Base-by-base conservation (phyloP, 2,888 invertebrate species). In the Parochlus steinenii region DNA sequence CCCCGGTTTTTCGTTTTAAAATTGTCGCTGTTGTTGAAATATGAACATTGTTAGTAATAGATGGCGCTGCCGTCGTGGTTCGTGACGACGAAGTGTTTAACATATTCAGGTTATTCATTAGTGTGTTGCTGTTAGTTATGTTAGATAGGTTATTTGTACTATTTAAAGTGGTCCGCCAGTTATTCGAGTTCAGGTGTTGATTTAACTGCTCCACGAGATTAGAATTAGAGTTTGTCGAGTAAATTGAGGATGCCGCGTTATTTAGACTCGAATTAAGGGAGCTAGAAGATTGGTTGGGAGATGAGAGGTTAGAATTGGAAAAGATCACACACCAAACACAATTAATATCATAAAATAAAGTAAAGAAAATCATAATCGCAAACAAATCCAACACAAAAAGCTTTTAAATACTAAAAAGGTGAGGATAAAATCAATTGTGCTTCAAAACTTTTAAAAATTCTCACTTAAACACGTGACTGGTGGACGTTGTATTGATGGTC, bases 1-100 rank as follows among this genome's bases (percentile, higher is more conserved):
- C 74, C 43, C 75, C 75, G 44, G 69, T 68, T 49, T 62, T 59
- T 48, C 53, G 57, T 50, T 59, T 58, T 42, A 39, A 43, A 36
- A 44, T 44, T 39, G 46, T 46, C 43, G 47, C 44, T 44, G 46
- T 43, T 39, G 45, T 44, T 42, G 44, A 42, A 48, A 47, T 46
- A 41, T 49, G 46, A 46, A 50, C n/a, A 33, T 27, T 27, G 38
- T 35, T 40, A 36, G 15, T 24, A 19, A 23, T 11, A 15, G 11
- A 27, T 20, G 16, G 20, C 14, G 36, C 15, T 7, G 34, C 20
- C 19, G 26, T 14, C 17, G 29, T 29, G 11, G 15, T 29, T 23
- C 30, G 10, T 8, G 17, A 24, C 15, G 26, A 11, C 7, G 12
- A 16, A 23, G 24, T 33, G n/a, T n/a, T n/a, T n/a, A n/a, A n/a